Conservation (phyloP, 1,140 invertebrate genomes). For the Trypoxylus dichotomus region DNA sequence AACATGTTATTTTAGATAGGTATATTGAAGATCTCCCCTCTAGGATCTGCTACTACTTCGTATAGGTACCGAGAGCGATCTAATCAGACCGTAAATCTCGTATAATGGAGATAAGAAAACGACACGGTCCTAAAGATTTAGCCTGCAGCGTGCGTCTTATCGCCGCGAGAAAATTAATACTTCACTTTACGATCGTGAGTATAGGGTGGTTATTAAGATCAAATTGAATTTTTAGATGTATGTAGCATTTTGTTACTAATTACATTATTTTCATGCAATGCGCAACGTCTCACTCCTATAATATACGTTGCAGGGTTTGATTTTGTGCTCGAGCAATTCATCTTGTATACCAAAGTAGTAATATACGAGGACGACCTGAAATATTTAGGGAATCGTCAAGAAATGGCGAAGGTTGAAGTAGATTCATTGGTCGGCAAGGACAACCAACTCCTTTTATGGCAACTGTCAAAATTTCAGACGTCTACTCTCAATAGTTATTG, state of each 20-base stretch:
- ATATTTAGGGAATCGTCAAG: too few relatives aligned
- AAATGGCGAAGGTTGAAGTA: too few relatives aligned
- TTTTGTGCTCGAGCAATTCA: too few relatives aligned
- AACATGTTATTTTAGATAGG: slow-evolving; percentile 1
- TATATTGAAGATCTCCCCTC: not conserved
- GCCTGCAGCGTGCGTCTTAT: not conserved
- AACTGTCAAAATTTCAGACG: too few relatives aligned
- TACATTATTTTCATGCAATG: too few relatives aligned
- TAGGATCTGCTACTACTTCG: not conserved
- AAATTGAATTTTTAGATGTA: not conserved
- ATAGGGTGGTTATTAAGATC: not conserved
- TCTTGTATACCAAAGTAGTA: too few relatives aligned
- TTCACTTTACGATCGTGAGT: not conserved
- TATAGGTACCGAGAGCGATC: not conserved
- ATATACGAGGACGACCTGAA: too few relatives aligned
- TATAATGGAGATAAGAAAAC: slow-evolving; percentile 2
- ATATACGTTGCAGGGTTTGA: too few relatives aligned
- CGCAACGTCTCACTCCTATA: too few relatives aligned
- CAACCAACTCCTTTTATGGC: too few relatives aligned
- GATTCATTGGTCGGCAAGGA: too few relatives aligned
- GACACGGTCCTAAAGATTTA: not conserved
- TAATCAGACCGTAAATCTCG: not conserved
- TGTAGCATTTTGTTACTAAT: not conserved
- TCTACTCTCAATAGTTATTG: too few relatives aligned
- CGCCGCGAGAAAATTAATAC: not conserved